Evolutionary conservation across 37 sponge, comb jelly and placozoan genomes (phyloP), one percentile per base, ranked within the genome.

Genomic region (Mnemiopsis leidyi): DNA sequence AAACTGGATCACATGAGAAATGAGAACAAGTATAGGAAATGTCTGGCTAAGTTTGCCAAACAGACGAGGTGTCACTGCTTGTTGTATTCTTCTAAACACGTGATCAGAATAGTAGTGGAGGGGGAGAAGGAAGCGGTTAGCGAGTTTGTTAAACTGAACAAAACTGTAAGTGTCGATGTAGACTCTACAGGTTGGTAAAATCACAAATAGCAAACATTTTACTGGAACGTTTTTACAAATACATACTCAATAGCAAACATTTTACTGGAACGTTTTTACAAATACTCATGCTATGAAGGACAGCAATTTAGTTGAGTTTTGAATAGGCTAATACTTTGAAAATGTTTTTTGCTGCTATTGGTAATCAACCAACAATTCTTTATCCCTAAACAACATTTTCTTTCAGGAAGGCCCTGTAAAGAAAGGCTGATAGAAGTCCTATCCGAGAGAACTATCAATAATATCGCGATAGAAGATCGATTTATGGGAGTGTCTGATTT

Each of bases 41-140:
- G 79, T 77, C 33, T 77, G 79, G 35, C 79, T 5, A 77, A 77
- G 79, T 77, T 77, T 77, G 79, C 79, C 9, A 77, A 77, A 32
- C 35, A 77, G 33, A 31, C 32, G 1, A 36, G 36, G 2, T 77
- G 79, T 34, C 1, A 34, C 18, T 77, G 79, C 18, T 13, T 77
- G 35, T 36, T 77, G 35, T 31, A 31, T 32, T 77, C 32, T 34
- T 33, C 36, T 48, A 48, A 48, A 34, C 79, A 13, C 5, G 32
- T 33, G 30, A 77, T 77, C 1, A 32, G 32, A 20, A 34, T 77
- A 0, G 36, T 77, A 34, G 79, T 77, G 26, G 79, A 77, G 79
- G 79, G 79, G 18, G 32, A 16, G 1, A 28, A 34, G 1, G 33
- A 5, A 13, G 5, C 61, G 13, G 61, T 20, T 3, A 77, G 18